Evolutionary conservation across 2,113 vertebrate species (phyloP), one percentile per base, ranked within the genome.

Genomic region (Malurus elegans): DNA sequence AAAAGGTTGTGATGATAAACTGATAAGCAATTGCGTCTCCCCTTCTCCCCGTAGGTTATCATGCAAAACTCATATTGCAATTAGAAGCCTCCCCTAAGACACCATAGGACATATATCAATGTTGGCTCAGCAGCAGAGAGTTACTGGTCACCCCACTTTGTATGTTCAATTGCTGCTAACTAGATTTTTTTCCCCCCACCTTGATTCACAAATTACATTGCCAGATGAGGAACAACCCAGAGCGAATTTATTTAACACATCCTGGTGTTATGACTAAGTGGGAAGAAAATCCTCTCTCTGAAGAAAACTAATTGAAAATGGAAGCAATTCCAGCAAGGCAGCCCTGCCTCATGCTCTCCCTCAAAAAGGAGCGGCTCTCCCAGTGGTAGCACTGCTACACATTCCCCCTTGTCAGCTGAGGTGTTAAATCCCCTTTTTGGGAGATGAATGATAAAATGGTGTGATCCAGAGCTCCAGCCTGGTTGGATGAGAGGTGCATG

Each of bases 1-100:
- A 97, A 97, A 97, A 97, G 96, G 96, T 94, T 96, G 94, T 91
- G 95, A 97, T 94, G 97, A 95, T 97, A 96, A 97, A 97, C 90
- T 89, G 96, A 96, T 97, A 97, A 94, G 93, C 93, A 97, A 94
- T 82, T 92, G 92, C 60, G 1, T 92, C 88, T 82, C 86, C 84
- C 69, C 88, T 87, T 89, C 86, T 95, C 96, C 94, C 97, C 21
- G n/a, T 76, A 92, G 95, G 94, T 95, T 95, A 79, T 94, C 45
- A 19, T 34, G 58, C 88, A 86, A 90, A 97, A 96, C 90, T 90
- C 92, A 93, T 79, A 86, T 75, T 95, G 90, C 91, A 96, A 96
- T 97, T 97, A 97, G 92, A 95, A 96, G 36, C 76, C 90, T 93
- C 93, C 94, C 92, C 17, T 60, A 97, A 90, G 92, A 95, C 94